Conservation (phyloP, 1,140 invertebrate species). For the Bombyx mori region ASM3026992v2 NC_085120.1:12468501-12469000, state of each 20-base stretch:
- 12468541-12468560: slow-evolving; percentile 23
- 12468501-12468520: slow-evolving; percentile 47
- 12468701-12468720: slow-evolving; percentile 77
- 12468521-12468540: slow-evolving; percentile 43
- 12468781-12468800: no score
- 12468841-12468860: no score
- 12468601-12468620: slow-evolving; percentile 84
- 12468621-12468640: slow-evolving; percentile 41
- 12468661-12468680: slow-evolving; percentile 51
- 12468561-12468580: slow-evolving; percentile 78
- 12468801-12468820: no score
- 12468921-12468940: no score
- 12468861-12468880: no score
- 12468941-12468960: no score
- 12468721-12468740: slow-evolving; percentile 82
- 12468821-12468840: no score
- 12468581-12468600: slow-evolving; percentile 88
- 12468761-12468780: no score
- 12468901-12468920: no score
- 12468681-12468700: slow-evolving; percentile 50
- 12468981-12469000: no score
- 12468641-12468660: slow-evolving; percentile 58
- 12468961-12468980: no score
- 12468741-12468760: slow-evolving; percentile 69
- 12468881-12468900: no score